These are phyloP conservation scores for Pituophis catenifer DNA, from an alignment of 2,113 vertebrate species.

Conservation along the genomic window DNA sequence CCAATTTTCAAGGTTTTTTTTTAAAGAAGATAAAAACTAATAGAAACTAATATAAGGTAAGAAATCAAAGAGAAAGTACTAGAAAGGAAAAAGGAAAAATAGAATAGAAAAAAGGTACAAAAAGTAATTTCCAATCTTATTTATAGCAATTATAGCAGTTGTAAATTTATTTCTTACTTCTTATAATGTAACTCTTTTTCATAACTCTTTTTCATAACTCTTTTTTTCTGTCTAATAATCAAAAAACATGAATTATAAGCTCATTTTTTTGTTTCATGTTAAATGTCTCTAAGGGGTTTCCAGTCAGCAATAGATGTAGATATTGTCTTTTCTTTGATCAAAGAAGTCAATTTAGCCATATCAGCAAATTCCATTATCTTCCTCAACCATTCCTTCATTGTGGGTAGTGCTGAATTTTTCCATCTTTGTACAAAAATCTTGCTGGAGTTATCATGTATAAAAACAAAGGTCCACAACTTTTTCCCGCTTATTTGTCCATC, in stretches of 20 bases:
- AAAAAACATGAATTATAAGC: neutral
- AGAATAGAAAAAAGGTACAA: neutral
- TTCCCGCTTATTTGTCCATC: neutral
- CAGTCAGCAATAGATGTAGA: neutral
- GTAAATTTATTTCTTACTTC: neutral
- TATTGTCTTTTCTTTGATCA: neutral
- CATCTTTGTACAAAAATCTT: neutral
- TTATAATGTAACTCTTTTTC: neutral
- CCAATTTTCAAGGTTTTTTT: constrained; percentile 51
- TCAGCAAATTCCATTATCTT: neutral
- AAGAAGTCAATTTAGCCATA: neutral
- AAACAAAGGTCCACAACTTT: neutral
- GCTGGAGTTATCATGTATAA: neutral
- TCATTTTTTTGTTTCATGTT: neutral
- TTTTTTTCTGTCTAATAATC: neutral
- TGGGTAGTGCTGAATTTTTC: neutral
- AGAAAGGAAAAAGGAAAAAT: neutral
- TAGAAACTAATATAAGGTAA: neutral
- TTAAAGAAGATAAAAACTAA: neutral
- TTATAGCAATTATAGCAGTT: neutral
- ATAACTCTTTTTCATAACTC: neutral
- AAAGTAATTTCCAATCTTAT: neutral
- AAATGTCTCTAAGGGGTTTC: neutral
- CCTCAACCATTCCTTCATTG: neutral
- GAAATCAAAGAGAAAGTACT: neutral